These are phyloP conservation scores for Synanthedon andrenaeformis DNA, from an alignment of 2,888 invertebrate species.

Conservation along the genomic window DNA sequence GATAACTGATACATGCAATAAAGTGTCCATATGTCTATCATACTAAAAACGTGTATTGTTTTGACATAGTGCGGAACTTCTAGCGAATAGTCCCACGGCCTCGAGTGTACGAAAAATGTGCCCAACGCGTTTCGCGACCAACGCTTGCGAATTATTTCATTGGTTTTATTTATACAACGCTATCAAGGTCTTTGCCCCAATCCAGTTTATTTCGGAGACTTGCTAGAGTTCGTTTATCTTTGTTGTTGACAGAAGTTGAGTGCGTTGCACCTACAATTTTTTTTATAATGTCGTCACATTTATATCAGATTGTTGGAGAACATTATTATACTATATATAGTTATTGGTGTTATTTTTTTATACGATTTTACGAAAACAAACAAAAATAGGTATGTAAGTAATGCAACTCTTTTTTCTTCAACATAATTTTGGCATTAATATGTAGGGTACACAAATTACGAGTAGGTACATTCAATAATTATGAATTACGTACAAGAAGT, in stretches of 20 bases:
- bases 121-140: background rate
- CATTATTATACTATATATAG: no score
- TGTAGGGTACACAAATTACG: no score
- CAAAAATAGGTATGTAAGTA: no score
- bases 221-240: constrained; percentile 41
- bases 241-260: constrained; percentile 23
- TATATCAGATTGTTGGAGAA: background rate
- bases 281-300: background rate
- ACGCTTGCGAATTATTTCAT: constrained; percentile 40
- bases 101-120: constrained; percentile 5
- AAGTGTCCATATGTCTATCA: no score
- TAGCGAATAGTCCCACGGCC: constrained; percentile 16
- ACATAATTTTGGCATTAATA: no score
- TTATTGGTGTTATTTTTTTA: no score
- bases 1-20: no score
- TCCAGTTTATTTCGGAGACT: constrained; percentile 40
- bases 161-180: constrained; percentile 39
- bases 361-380: no score
- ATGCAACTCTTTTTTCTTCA: no score
- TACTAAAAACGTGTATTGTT: no score
- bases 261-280: constrained; percentile 10
- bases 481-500: no score
- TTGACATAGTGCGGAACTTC: constrained; percentile 19
- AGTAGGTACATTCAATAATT: no score
- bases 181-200: constrained; percentile 63